Evolutionary conservation across 2,888 invertebrate species (phyloP), one percentile per base, ranked within the genome.

Genomic region (Baronia brevicornis): DNA sequence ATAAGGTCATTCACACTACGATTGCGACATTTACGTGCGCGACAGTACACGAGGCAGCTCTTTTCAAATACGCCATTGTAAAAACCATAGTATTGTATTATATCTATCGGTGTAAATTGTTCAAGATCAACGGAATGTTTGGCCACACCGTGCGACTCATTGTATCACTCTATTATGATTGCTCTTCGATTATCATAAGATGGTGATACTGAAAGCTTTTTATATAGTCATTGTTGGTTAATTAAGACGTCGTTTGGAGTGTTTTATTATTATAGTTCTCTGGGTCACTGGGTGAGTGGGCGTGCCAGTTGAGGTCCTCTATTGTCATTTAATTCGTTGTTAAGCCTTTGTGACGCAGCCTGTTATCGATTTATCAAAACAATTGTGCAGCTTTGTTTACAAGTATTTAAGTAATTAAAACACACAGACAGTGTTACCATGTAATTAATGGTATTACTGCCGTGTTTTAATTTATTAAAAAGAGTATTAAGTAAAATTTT

Each of bases 271-370:
- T n/a, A n/a, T n/a, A 51, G 58, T 61, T 61, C 63, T 65, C 29
- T 69, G 54, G 67, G 72, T 69, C 62, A 74, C 51, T 52, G 49
- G 61, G 71, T 51, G 53, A 60, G 66, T 70, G 49, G 73, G 67
- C 51, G 70, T 65, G 60, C 44, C 50, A 43, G 55, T 58, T 58
- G 51, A 39, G 48, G 51, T 51, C 48, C 43, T 45, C 54, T 54
- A 51, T 54, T 54, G 54, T 46, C 35, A 26, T 38, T 44, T 36
- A 43, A 46, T 50, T 39, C 33, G 28, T 40, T 38, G 7, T 28
- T 9, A 30, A 28, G 9, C 38, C 34, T 43, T 44, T 44, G 37
- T 41, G 35, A 20, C 15, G 22, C 6, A 11, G 9, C n/a, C n/a
- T n/a, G n/a, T n/a, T n/a, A 18, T 36, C 20, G 12, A 33, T 35